Evolutionary conservation across 2,888 invertebrate species (phyloP).

Genomic region (Halocaridina rubra): DNA sequence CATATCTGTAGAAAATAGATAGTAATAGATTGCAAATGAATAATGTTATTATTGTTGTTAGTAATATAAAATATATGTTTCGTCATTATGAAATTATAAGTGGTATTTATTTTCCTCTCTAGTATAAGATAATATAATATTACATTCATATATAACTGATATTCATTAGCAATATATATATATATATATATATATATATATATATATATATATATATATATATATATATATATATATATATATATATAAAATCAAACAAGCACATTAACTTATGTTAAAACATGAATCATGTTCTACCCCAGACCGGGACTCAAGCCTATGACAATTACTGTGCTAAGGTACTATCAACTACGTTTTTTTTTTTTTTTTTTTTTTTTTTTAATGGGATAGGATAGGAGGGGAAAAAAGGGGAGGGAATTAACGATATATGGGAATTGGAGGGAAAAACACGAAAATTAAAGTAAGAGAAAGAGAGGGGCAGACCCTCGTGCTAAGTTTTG

Average conservation of each 20-base stretch:
- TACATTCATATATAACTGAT: not conserved
- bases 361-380: not conserved
- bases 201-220: not conserved
- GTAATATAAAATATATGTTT: not conserved
- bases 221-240: not conserved
- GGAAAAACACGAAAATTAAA: no score
- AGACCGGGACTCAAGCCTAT: no score
- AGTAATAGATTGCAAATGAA: not conserved
- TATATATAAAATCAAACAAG: no score
- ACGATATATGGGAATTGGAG: no score
- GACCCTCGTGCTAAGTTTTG: no score
- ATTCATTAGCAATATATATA: not conserved
- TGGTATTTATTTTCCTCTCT: not conserved
- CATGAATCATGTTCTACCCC: no score
- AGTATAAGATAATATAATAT: not conserved
- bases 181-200: slow-evolving; percentile 1
- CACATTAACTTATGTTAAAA: no score
- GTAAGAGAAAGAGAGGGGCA: no score
- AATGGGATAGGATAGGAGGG: not conserved
- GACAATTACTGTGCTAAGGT: no score
- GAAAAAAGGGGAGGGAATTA: no score
- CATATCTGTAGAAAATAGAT: not conserved
- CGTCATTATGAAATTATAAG: not conserved
- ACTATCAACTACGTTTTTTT: not conserved
- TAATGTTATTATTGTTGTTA: not conserved